phyloP scores from a whole-genome alignment of 2,888 invertebrate genomes.

The Phalera bucephala region DNA sequence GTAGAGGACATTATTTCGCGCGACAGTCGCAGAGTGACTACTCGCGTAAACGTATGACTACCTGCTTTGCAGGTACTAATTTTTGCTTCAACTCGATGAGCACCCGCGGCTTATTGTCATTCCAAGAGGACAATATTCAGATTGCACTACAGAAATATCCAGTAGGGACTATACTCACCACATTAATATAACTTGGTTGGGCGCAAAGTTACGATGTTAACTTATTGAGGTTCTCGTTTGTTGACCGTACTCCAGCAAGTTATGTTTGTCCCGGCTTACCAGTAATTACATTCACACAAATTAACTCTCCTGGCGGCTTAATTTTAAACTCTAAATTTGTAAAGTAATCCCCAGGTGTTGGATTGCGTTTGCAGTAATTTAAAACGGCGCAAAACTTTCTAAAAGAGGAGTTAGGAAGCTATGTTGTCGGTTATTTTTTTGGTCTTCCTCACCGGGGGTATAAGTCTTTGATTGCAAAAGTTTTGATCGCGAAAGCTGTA shows the following conservation, averaged over 20 bases:
- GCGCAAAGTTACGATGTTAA: neutral
- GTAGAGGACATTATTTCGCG: too few relatives aligned
- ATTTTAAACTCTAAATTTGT: neutral
- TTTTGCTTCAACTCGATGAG: too few relatives aligned
- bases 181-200: neutral
- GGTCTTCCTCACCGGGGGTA: neutral
- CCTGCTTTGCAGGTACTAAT: too few relatives aligned
- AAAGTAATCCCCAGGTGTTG: neutral
- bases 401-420: neutral
- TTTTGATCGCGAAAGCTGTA: neutral
- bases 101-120: too few relatives aligned
- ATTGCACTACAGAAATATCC: too few relatives aligned
- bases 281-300: neutral
- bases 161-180: too few relatives aligned
- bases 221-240: neutral
- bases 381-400: neutral
- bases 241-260: neutral
- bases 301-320: neutral
- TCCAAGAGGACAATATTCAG: too few relatives aligned
- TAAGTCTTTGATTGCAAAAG: conserved; percentile 1
- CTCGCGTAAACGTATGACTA: too few relatives aligned
- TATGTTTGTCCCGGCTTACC: neutral
- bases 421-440: neutral
- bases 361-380: neutral
- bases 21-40: too few relatives aligned